Base-by-base conservation (phyloP, 1,140 invertebrate genomes). In the Carposina sasakii region DNA sequence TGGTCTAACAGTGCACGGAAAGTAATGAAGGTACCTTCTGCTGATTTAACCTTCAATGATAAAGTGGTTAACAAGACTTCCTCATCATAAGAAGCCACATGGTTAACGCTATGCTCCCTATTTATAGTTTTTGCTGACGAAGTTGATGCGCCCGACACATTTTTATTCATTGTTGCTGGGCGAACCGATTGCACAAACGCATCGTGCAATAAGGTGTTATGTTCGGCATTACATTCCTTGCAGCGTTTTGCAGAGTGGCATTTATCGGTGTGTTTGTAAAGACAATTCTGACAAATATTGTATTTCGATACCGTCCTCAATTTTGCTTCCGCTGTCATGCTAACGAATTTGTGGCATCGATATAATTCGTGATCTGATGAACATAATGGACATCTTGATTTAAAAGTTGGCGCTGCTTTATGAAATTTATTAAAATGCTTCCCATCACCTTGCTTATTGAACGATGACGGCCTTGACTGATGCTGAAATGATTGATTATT, bases 251-350 rank as follows among this genome's bases (percentile, higher is more conserved):
- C 2, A 8, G 10, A 12, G 13, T 9, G 12, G 6, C 2, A 15
- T 4, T 41, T 22, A 12, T 22, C 22, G 5, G 10, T n/a, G n/a
- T 41, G 39, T 22, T 21, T 21, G 22, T 41, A 41, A 4, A 41
- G 20, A 13, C 39, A 41, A 22, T 41, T 41, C 17, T 41, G 39
- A n/a, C 39, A 41, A 24, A 41, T 21, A 4, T 41, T 41, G 22
- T 41, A 3, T 41, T 41, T 17, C 19, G 20, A 23, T 10, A 41
- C 22, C 12, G 22, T 21, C 5, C n/a, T 4, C 15, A 23, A 24
- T 41, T 41, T 21, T 8, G 10, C 20, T 2, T 41, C 22, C 5
- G 39, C 2, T 23, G 39, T 2, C 39, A 41, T 21, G 22, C n/a
- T n/a, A 12, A 22, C 2, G 12, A 41, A 41, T 13, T 21, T 41